Evolutionary conservation across 2,113 vertebrate species (phyloP), one percentile per base, ranked within the genome.

Genomic region (Agapornis roseicollis): DNA sequence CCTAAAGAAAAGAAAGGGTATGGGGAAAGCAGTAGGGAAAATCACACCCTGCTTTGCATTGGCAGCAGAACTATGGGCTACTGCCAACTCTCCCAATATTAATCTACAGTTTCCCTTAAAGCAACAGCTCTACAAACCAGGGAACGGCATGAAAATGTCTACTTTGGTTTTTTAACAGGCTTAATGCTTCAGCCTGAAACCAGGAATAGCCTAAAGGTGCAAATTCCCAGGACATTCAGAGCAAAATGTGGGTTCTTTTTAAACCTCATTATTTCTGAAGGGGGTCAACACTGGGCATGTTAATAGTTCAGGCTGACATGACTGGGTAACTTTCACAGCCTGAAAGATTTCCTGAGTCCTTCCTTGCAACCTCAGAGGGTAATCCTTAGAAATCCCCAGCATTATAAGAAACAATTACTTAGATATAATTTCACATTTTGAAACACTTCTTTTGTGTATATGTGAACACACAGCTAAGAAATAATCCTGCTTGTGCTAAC

Each of bases 61-160:
- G 85, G 76, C 93, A 94, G 72, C 60, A 95, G 71, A n/a, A 95
- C 33, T 47, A 89, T 66, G 20, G 69, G 73, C 76, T 90, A 53
- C 58, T 94, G 91, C 89, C 46, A 89, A 87, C 41, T 89, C 80
- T 89, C 39, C 64, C 79, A 66, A 52, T n/a, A 78, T 33, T 78
- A 90, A 83, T 53, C 72, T 44, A 35, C 31, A 5, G 2, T 77
- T 91, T 93, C 29, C 55, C 71, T 88, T 85, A 94, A 89, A 95
- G 89, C n/a, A 89, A 82, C 53, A 80, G 71, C 60, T 83, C 46
- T 71, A 71, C 58, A 80, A 88, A 94, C 35, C 16, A 66, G 13
- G 18, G 68, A 91, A 85, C 17, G 42, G 46, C 68, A 80, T 22
- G 9, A 73, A 89, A 84, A 89, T 35, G 16, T 33, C 72, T 85